These are phyloP conservation scores for Zapornia atra DNA, from an alignment of 2,113 vertebrate species.

Conservation along the genomic window DNA sequence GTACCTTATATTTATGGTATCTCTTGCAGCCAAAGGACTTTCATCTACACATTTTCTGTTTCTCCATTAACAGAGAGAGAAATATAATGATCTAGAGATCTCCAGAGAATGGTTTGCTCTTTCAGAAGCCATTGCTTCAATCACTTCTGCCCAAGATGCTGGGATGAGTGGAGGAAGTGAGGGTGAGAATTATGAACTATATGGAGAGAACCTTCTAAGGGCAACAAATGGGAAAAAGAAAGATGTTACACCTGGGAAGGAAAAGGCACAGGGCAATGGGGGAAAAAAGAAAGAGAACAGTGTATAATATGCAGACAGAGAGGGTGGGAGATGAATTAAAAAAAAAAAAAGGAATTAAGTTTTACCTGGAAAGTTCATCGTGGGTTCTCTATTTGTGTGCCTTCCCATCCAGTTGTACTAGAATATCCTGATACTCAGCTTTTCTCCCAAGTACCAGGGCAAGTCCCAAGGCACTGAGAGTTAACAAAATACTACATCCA, in stretches of 20 bases:
- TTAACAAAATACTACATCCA: not conserved
- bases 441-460: not conserved
- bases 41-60: not conserved
- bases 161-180: not conserved
- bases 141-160: not conserved
- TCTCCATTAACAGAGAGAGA: not conserved
- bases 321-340: not conserved
- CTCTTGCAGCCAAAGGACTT: slow-evolving; percentile 6
- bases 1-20: not conserved
- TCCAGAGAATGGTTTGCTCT: slow-evolving; percentile 20
- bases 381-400: not conserved
- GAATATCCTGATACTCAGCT: not conserved
- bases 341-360: not conserved
- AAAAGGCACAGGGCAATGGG: not conserved
- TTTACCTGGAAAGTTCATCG: slow-evolving; percentile 5
- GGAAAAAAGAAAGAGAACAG: not conserved
- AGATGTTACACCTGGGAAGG: slow-evolving; percentile 9
- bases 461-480: not conserved
- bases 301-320: not conserved
- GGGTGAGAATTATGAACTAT: not conserved
- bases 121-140: slow-evolving; percentile 3
- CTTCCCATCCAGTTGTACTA: not conserved
- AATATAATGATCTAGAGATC: slow-evolving; percentile 6
- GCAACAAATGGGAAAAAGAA: not conserved
- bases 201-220: not conserved